A percentile compares a stretch with the other conserved stretches of the same genome.
Conservation (phyloP, 37 sponge, comb jelly and placozoan species). For the Axinella damicornis region DNA sequence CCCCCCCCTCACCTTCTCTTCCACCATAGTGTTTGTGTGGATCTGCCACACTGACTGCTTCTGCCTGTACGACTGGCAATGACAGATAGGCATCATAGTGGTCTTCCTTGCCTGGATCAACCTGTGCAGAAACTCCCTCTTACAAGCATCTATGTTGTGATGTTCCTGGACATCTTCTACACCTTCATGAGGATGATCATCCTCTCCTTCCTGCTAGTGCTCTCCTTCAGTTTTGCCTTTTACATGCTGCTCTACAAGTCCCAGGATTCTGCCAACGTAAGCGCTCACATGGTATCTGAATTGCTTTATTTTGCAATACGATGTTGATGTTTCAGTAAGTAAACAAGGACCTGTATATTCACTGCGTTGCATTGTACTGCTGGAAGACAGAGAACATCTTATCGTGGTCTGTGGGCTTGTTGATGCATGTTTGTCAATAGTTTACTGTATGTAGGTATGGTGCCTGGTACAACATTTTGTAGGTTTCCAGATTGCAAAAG, state of each 20-base stretch:
- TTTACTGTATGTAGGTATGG: too few relatives aligned
- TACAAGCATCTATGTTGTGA: conserved; percentile 85
- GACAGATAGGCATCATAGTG: conserved; percentile 80
- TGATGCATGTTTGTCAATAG: too few relatives aligned
- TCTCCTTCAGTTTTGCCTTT: conserved; percentile 85
- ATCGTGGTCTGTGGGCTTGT: too few relatives aligned
- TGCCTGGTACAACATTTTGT: too few relatives aligned
- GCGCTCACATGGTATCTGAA: too few relatives aligned
- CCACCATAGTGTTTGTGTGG: not conserved
- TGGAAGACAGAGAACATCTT: too few relatives aligned
- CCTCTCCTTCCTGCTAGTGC: conserved; percentile 66
- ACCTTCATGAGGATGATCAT: conserved; percentile 82
- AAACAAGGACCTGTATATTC: too few relatives aligned
- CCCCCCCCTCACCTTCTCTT: not conserved
- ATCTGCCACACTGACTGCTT: not conserved
- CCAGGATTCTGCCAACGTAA: too few relatives aligned
- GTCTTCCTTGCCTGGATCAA: conserved; percentile 84
- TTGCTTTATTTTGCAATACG: too few relatives aligned
- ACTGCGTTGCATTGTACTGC: too few relatives aligned
- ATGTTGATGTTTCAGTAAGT: too few relatives aligned
- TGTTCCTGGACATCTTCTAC: conserved; percentile 82
- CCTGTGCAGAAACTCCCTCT: conserved; percentile 70
- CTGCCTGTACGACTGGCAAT: conserved; percentile 50
- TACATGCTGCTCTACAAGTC: conserved; percentile 73
- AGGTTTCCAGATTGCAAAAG: too few relatives aligned